phyloP scores from a whole-genome alignment of 2,797 vertebrate species.

The Diplodus puntazzo region DNA sequence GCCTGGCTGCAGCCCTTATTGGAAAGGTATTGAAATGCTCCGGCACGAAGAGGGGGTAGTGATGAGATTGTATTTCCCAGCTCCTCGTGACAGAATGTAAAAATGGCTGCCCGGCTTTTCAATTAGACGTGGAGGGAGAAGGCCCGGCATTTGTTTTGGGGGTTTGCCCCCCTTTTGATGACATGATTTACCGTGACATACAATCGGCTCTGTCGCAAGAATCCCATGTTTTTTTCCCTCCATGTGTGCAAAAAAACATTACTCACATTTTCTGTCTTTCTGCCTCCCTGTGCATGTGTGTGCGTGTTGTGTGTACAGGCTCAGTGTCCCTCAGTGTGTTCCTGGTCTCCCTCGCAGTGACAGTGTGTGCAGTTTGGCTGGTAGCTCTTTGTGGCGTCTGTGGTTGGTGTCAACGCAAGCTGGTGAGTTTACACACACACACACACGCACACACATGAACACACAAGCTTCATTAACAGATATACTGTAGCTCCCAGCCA shows the following conservation, averaged over 20 bases:
- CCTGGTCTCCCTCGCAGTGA: slow-evolving; percentile 97
- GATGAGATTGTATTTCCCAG: slow-evolving; percentile 71
- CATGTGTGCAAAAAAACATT: slow-evolving; percentile 26
- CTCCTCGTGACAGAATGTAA: slow-evolving; percentile 61
- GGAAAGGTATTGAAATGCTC: slow-evolving; percentile 79
- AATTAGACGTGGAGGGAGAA: slow-evolving; percentile 59
- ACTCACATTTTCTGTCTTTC: slow-evolving; percentile 36
- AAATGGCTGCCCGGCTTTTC: slow-evolving; percentile 60
- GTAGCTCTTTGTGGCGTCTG: slow-evolving; percentile 98
- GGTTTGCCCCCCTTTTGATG: slow-evolving; percentile 15
- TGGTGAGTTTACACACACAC: slow-evolving; percentile 89
- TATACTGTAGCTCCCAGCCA: slow-evolving; percentile 43
- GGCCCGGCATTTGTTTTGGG: slow-evolving; percentile 30
- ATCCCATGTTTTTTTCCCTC: slow-evolving; percentile 38
- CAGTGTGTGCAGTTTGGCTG: slow-evolving; percentile 97
- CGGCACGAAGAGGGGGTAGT: slow-evolving; percentile 35
- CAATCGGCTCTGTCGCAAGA: slow-evolving; percentile 27
- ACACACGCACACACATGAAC: slow-evolving; percentile 5
- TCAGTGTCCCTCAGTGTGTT: slow-evolving; percentile 95
- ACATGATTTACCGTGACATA: slow-evolving; percentile 43
- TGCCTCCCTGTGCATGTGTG: slow-evolving; percentile 30
- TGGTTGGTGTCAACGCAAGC: slow-evolving; percentile 98
- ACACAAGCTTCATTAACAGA: slow-evolving; percentile 40
- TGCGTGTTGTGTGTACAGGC: slow-evolving; percentile 84
- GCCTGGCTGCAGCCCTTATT: slow-evolving; percentile 71